phyloP scores from a whole-genome alignment of 2,797 vertebrate species.

The Diglossa cyanea region DNA sequence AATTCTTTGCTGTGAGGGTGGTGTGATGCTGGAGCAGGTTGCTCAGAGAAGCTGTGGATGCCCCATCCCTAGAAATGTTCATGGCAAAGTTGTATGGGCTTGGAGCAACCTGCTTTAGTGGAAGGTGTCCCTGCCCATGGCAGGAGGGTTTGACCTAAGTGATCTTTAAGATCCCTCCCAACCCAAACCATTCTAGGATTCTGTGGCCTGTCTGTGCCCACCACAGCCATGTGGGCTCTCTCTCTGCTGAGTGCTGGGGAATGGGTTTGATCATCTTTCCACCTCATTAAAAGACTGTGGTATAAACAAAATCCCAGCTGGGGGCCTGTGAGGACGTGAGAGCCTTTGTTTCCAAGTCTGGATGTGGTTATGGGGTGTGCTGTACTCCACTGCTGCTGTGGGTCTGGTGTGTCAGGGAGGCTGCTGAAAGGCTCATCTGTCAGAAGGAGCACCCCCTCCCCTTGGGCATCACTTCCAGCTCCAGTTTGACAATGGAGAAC shows the following conservation, averaged over 20 bases:
- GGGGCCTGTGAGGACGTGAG: not conserved
- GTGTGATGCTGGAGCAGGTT: not conserved
- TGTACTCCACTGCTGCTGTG: not conserved
- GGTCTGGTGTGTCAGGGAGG: not conserved
- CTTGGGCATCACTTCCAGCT: not conserved
- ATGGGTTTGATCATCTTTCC: not conserved
- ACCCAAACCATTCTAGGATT: not conserved
- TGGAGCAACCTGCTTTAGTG: not conserved
- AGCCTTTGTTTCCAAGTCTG: not conserved
- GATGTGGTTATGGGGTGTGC: not conserved
- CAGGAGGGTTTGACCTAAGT: not conserved
- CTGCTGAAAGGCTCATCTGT: not conserved
- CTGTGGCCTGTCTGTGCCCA: not conserved
- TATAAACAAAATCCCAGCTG: not conserved
- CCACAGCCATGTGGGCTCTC: not conserved
- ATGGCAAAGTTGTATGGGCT: not conserved
- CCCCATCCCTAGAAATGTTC: not conserved
- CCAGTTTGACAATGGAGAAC: not conserved
- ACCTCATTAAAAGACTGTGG: not conserved
- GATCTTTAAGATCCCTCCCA: not conserved
- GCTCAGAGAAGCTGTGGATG: not conserved
- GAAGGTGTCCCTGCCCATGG: not conserved
- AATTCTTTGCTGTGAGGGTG: not conserved
- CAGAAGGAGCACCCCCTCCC: not conserved
- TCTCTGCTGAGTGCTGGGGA: not conserved